A percentile compares a stretch with the other conserved stretches of the same genome.
Evolutionary conservation across 2,888 invertebrate species (phyloP).

Genomic region (Allophyes oxyacanthae): DNA sequence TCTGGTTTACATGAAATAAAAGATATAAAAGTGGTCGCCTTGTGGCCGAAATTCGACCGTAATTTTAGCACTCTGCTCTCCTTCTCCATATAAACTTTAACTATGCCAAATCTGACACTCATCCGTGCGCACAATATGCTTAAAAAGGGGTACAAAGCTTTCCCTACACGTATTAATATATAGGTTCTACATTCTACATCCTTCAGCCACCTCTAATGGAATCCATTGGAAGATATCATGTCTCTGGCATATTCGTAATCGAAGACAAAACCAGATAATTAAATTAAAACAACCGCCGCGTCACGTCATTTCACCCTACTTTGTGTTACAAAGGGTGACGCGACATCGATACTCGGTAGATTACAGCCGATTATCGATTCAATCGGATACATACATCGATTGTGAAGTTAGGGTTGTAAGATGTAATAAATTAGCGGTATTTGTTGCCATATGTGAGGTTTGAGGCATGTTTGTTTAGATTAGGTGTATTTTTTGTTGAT

Average conservation of each 20-base stretch:
- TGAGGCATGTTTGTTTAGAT: constrained; percentile 15
- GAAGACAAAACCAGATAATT: constrained; percentile 11
- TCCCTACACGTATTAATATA: too few species aligned
- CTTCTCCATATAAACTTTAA: too few species aligned
- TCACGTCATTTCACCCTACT: constrained; percentile 31
- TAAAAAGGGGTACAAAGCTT: too few species aligned
- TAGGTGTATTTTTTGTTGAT: constrained; percentile 11
- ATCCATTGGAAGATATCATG: neutral
- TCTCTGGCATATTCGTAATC: neutral
- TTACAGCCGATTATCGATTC: constrained; percentile 78
- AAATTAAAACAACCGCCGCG: constrained; percentile 37
- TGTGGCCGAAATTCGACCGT: too few species aligned
- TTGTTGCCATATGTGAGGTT: constrained; percentile 50
- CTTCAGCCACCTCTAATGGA: too few species aligned
- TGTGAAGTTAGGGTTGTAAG: constrained; percentile 46
- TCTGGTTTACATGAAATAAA: too few species aligned
- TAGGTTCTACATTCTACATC: too few species aligned
- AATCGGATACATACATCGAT: constrained; percentile 60
- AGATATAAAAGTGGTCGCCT: too few species aligned
- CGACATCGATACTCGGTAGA: constrained; percentile 66
- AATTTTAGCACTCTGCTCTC: too few species aligned
- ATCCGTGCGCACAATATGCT: too few species aligned
- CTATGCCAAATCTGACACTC: too few species aligned
- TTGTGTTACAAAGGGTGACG: constrained; percentile 45
- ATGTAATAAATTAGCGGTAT: constrained; percentile 51